Percentiles rank a stretch among this genome's conserved stretches.
These are phyloP conservation scores for Conops quadrifasciatus DNA, from an alignment of 2,888 invertebrate species.

Conservation along the genomic window DNA sequence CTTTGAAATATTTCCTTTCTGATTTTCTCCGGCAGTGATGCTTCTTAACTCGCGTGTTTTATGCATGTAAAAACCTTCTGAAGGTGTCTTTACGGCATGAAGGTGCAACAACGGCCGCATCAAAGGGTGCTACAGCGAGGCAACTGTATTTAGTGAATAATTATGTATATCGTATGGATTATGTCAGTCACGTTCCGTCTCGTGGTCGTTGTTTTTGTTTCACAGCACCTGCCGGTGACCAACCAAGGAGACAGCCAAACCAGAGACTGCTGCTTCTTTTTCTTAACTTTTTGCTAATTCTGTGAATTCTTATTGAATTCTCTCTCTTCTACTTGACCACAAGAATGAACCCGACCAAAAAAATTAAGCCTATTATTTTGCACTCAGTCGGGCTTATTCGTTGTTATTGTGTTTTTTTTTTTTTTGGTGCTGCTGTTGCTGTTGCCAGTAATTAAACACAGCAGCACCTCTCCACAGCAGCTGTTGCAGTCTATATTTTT, in stretches of 20 bases:
- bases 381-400: background rate
- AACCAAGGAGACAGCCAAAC: no score
- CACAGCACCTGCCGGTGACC: background rate
- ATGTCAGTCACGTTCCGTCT: no score
- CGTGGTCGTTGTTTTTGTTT: background rate
- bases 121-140: background rate
- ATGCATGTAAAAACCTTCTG: background rate
- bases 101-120: background rate
- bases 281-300: background rate
- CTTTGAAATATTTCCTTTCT: background rate
- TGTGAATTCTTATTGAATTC: background rate
- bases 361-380: background rate
- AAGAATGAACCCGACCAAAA: slow-evolving; percentile 19
- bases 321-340: slow-evolving; percentile 28
- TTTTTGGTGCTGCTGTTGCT: background rate
- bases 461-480: background rate
- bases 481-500: background rate
- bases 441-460: background rate
- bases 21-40: background rate
- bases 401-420: background rate
- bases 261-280: background rate
- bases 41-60: background rate
- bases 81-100: background rate
- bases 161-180: background rate
- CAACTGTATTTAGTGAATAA: background rate